Evolutionary conservation across 2,113 vertebrate genomes (phyloP).

Genomic region (Carettochelys insculpta): DNA sequence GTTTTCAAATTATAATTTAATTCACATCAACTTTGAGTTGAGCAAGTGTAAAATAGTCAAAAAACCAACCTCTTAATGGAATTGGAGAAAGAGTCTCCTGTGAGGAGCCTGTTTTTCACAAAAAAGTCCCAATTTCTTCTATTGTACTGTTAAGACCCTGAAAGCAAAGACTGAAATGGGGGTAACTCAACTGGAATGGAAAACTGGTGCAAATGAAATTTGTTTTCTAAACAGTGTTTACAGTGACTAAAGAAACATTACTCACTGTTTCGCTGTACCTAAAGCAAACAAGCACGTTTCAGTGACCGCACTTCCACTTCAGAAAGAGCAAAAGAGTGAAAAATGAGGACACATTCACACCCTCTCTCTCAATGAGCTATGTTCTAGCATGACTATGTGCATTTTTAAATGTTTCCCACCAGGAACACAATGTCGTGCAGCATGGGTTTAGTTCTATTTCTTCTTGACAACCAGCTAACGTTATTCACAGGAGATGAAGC

Average conservation of each 20-base stretch:
- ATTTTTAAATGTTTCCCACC: neutral
- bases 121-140: neutral
- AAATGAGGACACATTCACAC: neutral
- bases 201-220: neutral
- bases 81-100: neutral
- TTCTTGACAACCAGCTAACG: neutral
- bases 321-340: neutral
- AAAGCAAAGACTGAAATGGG: neutral
- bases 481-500: neutral
- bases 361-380: neutral
- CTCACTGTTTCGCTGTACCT: neutral
- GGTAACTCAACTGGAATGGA: neutral
- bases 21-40: conserved; percentile 1
- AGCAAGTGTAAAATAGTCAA: conserved; percentile 3
- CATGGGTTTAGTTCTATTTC: neutral
- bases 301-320: neutral
- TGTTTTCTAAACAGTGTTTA: neutral
- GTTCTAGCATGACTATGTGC: neutral
- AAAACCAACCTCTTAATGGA: conserved; percentile 28
- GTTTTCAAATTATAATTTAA: conserved; percentile 17
- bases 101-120: neutral
- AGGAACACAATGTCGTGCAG: too few species aligned
- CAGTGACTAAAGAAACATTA: neutral
- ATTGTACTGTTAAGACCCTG: neutral
- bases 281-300: neutral